Evolutionary conservation across 2,113 vertebrate species (phyloP).

Genomic region (Montifringilla adamsi): DNA sequence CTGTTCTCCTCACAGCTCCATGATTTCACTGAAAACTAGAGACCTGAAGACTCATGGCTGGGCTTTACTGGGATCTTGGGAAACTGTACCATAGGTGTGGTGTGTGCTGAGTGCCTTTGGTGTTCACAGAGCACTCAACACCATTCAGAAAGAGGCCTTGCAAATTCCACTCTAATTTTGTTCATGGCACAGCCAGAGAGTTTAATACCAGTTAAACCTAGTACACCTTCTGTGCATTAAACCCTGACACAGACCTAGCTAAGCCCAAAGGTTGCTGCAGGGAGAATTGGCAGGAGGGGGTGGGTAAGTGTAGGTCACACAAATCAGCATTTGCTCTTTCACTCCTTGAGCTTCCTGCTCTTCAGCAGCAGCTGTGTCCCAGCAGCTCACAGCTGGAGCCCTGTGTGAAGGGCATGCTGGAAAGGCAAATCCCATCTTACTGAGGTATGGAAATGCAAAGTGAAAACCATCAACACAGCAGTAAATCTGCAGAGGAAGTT

Average conservation of each 20-base stretch:
- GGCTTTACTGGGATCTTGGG: neutral
- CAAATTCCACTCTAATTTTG: neutral
- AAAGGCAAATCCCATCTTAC: neutral
- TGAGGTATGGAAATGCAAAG: neutral
- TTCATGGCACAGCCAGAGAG: neutral
- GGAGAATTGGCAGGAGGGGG: neutral
- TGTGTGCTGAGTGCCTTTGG: neutral
- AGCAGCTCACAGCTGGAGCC: neutral
- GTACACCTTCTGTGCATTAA: neutral
- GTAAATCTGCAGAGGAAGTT: neutral
- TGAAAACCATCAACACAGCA: neutral
- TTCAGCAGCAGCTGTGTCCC: neutral
- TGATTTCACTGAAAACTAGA: neutral
- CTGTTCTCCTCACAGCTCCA: neutral
- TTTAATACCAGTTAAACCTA: neutral
- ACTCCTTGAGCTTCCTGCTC: neutral
- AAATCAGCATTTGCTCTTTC: neutral
- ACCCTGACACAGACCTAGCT: neutral
- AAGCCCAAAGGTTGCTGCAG: neutral
- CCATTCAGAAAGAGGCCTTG: neutral
- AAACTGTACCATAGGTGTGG: neutral
- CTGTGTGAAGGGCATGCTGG: neutral
- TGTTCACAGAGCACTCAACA: neutral
- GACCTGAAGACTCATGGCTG: rapidly evolving
- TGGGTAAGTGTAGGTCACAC: neutral